A percentile compares a stretch with the other conserved stretches of the same genome.
Conservation (phyloP, 2,113 vertebrate species). For the Mustela lutreola region DNA sequence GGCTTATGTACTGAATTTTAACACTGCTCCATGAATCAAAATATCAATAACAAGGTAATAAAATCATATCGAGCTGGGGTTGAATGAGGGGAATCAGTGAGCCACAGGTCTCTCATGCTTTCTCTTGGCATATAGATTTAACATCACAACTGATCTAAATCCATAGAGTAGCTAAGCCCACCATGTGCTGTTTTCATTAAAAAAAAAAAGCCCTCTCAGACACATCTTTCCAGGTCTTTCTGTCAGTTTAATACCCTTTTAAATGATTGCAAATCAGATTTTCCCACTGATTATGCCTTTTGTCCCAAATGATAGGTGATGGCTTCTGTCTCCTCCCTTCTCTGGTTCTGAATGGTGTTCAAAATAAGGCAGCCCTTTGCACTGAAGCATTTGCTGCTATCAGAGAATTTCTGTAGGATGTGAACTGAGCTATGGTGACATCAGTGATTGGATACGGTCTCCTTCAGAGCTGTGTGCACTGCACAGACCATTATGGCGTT, state of each 20-base stretch:
- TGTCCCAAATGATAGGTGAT: slow-evolving; percentile 66
- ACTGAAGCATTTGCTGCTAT: slow-evolving; percentile 69
- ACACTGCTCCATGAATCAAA: slow-evolving; percentile 73
- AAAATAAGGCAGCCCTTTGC: slow-evolving; percentile 71
- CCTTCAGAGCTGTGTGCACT: slow-evolving; percentile 58
- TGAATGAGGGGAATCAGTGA: slow-evolving; percentile 80
- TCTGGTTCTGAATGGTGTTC: slow-evolving; percentile 72
- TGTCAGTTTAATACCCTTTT: slow-evolving; percentile 77
- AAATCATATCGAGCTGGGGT: slow-evolving; percentile 74
- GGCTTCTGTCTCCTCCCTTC: slow-evolving; percentile 65
- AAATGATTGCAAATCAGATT: slow-evolving; percentile 79
- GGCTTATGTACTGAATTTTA: slow-evolving; percentile 72
- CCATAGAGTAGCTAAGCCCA: slow-evolving; percentile 52
- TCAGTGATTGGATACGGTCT: slow-evolving; percentile 63
- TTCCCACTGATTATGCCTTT: slow-evolving; percentile 73
- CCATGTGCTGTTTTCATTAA: slow-evolving; percentile 48
- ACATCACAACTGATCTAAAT: slow-evolving; percentile 86
- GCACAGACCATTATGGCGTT: slow-evolving; percentile 48
- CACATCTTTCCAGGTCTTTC: slow-evolving; percentile 52
- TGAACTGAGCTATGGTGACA: slow-evolving; percentile 71
- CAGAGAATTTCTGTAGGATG: slow-evolving; percentile 75
- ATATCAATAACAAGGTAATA: slow-evolving; percentile 80
- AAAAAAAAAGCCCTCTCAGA: slow-evolving; percentile 11
- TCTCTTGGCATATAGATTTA: slow-evolving; percentile 86
- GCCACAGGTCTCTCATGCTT: slow-evolving; percentile 80